Evolutionary conservation across 2,797 vertebrate species (phyloP).

Genomic region (Xiphorhynchus erythropygius): DNA sequence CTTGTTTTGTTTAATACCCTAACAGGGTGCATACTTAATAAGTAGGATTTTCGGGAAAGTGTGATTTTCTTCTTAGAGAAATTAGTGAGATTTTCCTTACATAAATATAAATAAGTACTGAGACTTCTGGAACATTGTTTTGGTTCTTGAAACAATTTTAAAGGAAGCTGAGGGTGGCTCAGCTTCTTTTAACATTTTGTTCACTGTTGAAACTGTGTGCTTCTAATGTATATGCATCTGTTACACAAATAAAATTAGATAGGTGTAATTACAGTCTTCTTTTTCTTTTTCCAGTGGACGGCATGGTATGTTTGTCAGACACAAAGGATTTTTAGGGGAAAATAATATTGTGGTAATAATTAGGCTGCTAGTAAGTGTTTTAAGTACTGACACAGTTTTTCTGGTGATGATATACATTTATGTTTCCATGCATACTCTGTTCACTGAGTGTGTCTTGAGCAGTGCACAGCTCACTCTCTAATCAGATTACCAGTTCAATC

Average conservation of each 20-base stretch:
- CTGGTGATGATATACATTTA: not conserved
- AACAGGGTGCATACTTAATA: not conserved
- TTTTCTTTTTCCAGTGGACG: not conserved
- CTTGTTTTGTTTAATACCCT: not conserved
- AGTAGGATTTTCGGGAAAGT: not conserved
- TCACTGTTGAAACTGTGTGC: not conserved
- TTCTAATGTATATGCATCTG: not conserved
- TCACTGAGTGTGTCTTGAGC: not conserved
- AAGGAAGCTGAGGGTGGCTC: not conserved
- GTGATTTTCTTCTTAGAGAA: not conserved
- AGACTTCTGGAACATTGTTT: not conserved
- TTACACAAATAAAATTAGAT: not conserved
- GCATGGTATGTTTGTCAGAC: not conserved
- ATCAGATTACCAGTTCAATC: conserved; percentile 14
- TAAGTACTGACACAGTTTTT: not conserved
- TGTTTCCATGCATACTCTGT: not conserved
- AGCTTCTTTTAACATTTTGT: not conserved
- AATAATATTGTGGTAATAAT: not conserved
- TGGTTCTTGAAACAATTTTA: not conserved
- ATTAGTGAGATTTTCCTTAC: not conserved
- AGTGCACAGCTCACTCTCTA: not conserved
- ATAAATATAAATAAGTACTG: not conserved
- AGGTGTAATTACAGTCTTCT: not conserved
- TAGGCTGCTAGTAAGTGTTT: not conserved
- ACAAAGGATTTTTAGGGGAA: not conserved